Conservation (phyloP, 2,113 vertebrate species). For the Caranx melampygus region DNA sequence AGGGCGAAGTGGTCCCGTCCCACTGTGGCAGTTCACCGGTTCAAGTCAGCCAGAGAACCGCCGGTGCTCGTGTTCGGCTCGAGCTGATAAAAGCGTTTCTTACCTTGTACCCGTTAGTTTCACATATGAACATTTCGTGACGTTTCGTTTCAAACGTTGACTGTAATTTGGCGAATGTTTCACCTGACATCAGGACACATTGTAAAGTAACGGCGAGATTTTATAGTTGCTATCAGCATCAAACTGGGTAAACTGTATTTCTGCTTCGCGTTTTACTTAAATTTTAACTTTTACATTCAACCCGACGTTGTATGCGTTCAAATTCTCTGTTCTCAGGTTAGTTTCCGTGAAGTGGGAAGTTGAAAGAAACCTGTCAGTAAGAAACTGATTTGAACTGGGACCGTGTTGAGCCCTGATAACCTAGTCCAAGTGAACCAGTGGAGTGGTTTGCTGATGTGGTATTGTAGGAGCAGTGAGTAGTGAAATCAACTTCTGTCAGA, state of each 20-base stretch:
- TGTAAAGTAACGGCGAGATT: not conserved
- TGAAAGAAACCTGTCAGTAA: too few relatives aligned
- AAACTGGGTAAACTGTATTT: not conserved
- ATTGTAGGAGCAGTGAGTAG: too few relatives aligned
- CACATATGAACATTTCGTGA: not conserved
- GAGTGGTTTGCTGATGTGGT: too few relatives aligned
- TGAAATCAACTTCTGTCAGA: too few relatives aligned
- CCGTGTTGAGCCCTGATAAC: not conserved
- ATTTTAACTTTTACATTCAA: not conserved
- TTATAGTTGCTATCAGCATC: not conserved
- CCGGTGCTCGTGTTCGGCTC: rapidly evolving
- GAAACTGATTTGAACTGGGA: not conserved
- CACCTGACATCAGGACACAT: not conserved
- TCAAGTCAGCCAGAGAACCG: not conserved
- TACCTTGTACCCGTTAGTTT: not conserved
- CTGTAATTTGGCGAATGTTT: not conserved
- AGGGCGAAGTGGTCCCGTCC: not conserved
- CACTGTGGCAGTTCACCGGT: not conserved
- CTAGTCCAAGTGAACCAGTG: not conserved
- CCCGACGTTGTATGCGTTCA: too few relatives aligned
- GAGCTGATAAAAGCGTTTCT: not conserved
- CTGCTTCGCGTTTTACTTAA: not conserved
- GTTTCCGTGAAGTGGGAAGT: not conserved
- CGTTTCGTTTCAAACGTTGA: not conserved
- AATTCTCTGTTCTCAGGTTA: not conserved